A percentile compares a stretch with the other conserved stretches of the same genome.
Conservation (phyloP, 2,888 invertebrate genomes). For the Acrobeloides nanus region DNA sequence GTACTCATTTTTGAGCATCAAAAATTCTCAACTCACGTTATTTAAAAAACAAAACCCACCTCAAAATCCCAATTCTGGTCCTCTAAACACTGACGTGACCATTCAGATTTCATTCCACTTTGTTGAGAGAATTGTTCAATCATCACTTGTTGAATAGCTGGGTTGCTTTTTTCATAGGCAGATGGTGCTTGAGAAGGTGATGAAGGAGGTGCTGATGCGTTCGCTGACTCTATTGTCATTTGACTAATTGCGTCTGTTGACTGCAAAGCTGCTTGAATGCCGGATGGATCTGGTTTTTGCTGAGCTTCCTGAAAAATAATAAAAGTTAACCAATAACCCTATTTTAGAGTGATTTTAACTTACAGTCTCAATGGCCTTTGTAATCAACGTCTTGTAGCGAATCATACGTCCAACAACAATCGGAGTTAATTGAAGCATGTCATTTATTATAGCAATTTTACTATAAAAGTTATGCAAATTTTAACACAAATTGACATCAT, state of each 20-base stretch:
- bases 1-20: too few species aligned
- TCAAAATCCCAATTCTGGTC: slow-evolving; percentile 43
- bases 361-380: slow-evolving; percentile 18
- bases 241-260: too few species aligned
- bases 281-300: too few species aligned
- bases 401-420: slow-evolving; percentile 56
- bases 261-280: too few species aligned
- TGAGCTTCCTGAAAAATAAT: too few species aligned
- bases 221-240: too few species aligned
- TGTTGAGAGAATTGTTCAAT: slow-evolving; percentile 31
- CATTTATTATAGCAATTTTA: slow-evolving; percentile 50
- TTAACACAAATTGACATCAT: neutral
- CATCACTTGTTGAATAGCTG: slow-evolving; percentile 30
- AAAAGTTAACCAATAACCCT: too few species aligned
- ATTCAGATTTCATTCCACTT: slow-evolving; percentile 41
- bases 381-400: slow-evolving; percentile 31
- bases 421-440: slow-evolving; percentile 55
- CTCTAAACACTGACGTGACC: slow-evolving; percentile 39
- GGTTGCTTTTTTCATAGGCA: slow-evolving; percentile 23
- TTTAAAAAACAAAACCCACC: too few species aligned
- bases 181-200: slow-evolving; percentile 2
- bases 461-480: slow-evolving; percentile 14
- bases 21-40: too few species aligned
- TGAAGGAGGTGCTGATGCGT: neutral
- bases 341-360: too few species aligned